Base-by-base conservation (phyloP, 2,888 invertebrate species). In the Microdon myrmicae region DNA sequence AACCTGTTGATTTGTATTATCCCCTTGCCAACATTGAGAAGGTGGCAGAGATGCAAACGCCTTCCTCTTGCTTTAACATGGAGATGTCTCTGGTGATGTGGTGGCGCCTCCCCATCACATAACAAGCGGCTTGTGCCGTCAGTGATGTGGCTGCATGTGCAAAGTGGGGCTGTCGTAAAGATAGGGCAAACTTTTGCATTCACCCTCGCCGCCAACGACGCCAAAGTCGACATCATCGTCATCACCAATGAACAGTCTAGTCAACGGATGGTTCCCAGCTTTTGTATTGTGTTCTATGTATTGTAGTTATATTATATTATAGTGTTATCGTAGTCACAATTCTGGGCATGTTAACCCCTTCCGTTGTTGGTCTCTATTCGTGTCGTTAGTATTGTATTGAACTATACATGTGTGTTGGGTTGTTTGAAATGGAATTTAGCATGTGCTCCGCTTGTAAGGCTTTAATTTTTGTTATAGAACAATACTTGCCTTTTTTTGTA, bases 361-460 rank as follows among this genome's bases (percentile, higher is more conserved):
- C 20, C 26, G 8, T 19, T 13, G 13, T 34, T 34, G 26, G 16
- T 39, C 35, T 35, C 37, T 16, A 20, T 25, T 26, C 28, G n/a
- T n/a, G n/a, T n/a, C n/a, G 28, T 51, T 34, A 26, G 39, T 35
- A 47, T 55, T 55, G 55, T 55, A 17, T 47, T 29, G 32, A 16
- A 17, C 22, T 17, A 19, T 17, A 28, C 41, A 55, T 47, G 41
- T 55, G 39, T 55, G 55, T 55, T 41, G 55, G 55, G 47, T 47
- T 55, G 55, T 55, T 55, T 32, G 55, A 55, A 55, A 55, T 55
- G 39, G 47, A 55, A 55, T 55, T 47, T 55, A n/a, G 45, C 55
- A 55, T 55, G 17, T 55, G 34, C 47, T 41, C 39, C 34, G 28
- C n/a, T 44, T 45, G 20, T 26, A n/a, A n/a, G n/a, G n/a, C n/a